Percentiles rank a stretch among this genome's conserved stretches.
phyloP scores from a whole-genome alignment of 2,888 invertebrate genomes.

The Pecten maximus region DNA sequence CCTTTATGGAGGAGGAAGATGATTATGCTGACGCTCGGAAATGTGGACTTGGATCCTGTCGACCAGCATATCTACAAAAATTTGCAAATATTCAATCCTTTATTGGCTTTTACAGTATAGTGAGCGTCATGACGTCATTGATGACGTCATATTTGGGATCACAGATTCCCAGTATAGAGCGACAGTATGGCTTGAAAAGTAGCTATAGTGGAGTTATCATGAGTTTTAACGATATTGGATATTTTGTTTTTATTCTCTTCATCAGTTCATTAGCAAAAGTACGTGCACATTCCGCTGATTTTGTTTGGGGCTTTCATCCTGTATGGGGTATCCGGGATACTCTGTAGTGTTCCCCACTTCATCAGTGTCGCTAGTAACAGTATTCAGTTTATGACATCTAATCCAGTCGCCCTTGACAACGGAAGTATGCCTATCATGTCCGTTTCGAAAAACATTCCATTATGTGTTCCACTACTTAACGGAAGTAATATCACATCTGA shows the following conservation, averaged over 20 bases:
- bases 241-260: neutral
- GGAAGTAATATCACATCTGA: neutral
- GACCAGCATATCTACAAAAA: neutral
- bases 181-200: neutral
- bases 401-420: neutral
- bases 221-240: conserved; percentile 2
- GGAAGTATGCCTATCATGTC: neutral
- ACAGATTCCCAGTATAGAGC: neutral
- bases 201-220: neutral
- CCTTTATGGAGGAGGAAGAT: neutral
- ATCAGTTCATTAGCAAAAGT: neutral
- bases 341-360: neutral
- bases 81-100: neutral
- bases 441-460: neutral
- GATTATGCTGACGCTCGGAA: neutral
- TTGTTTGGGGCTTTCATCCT: neutral
- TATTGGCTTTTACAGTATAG: neutral
- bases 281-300: neutral
- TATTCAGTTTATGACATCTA: neutral
- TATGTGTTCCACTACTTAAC: neutral
- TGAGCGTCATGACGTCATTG: neutral
- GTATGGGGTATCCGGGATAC: neutral
- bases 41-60: neutral
- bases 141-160: neutral
- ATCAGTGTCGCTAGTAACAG: neutral